Conservation (phyloP, 2,888 invertebrate species). For the Lordiphosa fenestrarum region DNA sequence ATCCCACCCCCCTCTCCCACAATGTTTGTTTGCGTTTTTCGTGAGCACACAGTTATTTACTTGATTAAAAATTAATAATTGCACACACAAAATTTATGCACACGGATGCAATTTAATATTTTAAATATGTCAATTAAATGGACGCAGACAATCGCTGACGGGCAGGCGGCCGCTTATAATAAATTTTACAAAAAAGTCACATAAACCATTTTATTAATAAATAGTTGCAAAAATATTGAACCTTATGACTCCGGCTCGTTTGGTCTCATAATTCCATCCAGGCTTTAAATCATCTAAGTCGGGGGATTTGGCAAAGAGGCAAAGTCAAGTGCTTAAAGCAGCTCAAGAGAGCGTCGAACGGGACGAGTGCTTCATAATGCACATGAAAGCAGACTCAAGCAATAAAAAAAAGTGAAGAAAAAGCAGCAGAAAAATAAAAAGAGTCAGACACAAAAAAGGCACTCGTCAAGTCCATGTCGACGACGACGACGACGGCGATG, state of each 20-base stretch:
- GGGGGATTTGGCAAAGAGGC: slow-evolving; percentile 37
- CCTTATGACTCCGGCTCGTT: slow-evolving; percentile 61
- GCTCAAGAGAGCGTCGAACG: slow-evolving; percentile 59
- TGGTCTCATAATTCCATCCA: slow-evolving; percentile 65
- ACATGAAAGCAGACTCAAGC: slow-evolving; percentile 62
- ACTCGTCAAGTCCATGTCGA: slow-evolving; percentile 60
- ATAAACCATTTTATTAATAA: slow-evolving; percentile 39
- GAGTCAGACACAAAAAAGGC: slow-evolving; percentile 67
- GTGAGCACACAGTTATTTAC: slow-evolving; percentile 53
- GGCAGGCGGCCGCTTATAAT: slow-evolving; percentile 61
- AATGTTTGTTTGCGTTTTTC: slow-evolving; percentile 29
- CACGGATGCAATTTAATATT: slow-evolving; percentile 73
- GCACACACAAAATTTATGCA: slow-evolving; percentile 44
- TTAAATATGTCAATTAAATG: slow-evolving; percentile 73
- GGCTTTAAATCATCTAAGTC: slow-evolving; percentile 62
- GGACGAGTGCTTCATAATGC: slow-evolving; percentile 67
- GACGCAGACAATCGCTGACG: slow-evolving; percentile 61
- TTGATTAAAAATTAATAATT: slow-evolving; percentile 72
- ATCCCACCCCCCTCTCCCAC: not conserved
- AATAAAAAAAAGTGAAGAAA: slow-evolving; percentile 25
- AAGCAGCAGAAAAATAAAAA: slow-evolving; percentile 12
- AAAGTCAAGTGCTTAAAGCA: slow-evolving; percentile 76
- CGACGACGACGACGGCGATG: slow-evolving; percentile 28
- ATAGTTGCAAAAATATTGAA: slow-evolving; percentile 67
- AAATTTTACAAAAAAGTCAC: slow-evolving; percentile 54